phyloP scores from a whole-genome alignment of 1,140 invertebrate species.

The Phocides pigmalion region DNA sequence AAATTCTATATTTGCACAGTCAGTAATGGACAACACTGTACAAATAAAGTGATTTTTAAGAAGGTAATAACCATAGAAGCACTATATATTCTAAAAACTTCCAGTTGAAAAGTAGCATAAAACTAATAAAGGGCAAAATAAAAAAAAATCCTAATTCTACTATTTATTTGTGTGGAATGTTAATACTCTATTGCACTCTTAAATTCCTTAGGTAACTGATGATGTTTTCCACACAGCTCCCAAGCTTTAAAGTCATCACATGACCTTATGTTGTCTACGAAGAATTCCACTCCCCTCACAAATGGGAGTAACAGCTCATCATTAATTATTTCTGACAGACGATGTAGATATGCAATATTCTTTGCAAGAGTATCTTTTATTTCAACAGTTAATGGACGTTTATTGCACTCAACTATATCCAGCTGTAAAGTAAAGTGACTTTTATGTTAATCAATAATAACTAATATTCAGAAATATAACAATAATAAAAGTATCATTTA shows the following conservation, averaged over 20 bases:
- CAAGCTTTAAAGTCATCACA: slow-evolving; percentile 81
- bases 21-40: too few species aligned
- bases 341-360: slow-evolving; percentile 76
- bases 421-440: slow-evolving; percentile 60
- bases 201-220: slow-evolving; percentile 77
- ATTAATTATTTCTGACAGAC: slow-evolving; percentile 75
- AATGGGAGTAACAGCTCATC: slow-evolving; percentile 78
- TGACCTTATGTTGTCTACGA: slow-evolving; percentile 69
- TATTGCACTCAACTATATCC: slow-evolving; percentile 74
- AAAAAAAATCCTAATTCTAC: slow-evolving; percentile 55
- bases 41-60: too few species aligned
- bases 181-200: slow-evolving; percentile 78
- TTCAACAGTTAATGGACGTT: slow-evolving; percentile 68
- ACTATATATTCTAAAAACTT: not conserved
- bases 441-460: not conserved
- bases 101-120: not conserved
- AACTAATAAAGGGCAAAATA: slow-evolving; percentile 36
- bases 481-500: slow-evolving; percentile 2
- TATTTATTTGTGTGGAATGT: slow-evolving; percentile 71
- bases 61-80: not conserved
- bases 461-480: not conserved
- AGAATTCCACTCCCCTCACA: slow-evolving; percentile 74
- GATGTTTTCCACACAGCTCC: slow-evolving; percentile 74
- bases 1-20: too few species aligned
- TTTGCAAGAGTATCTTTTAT: slow-evolving; percentile 77